A percentile compares a stretch with the other conserved stretches of the same genome.
Conservation (phyloP, 2,113 vertebrate genomes). For the Neomonachus schauinslandi region DNA sequence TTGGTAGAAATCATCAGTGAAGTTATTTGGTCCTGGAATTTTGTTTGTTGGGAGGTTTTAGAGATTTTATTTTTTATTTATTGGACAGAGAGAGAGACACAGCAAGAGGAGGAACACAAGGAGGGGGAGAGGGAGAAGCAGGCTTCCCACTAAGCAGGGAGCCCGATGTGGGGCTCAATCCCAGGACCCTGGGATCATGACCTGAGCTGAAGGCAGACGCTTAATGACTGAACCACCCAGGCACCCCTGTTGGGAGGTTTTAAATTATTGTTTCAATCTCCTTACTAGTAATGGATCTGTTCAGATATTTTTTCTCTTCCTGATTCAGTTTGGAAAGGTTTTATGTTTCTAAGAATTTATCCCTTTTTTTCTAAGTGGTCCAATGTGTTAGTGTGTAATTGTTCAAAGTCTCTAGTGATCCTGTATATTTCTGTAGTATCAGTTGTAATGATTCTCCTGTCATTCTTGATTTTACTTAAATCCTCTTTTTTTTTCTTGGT, state of each 20-base stretch:
- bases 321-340: neutral
- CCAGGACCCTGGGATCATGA: too few species aligned
- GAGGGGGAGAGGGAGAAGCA: too few species aligned
- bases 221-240: too few species aligned
- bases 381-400: neutral
- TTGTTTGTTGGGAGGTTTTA: neutral
- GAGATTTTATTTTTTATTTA: too few species aligned
- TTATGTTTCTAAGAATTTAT: neutral
- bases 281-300: neutral
- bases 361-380: neutral
- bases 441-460: neutral
- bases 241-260: neutral
- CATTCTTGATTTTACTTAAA: neutral
- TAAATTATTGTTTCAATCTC: neutral
- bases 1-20: neutral
- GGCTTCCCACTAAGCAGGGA: too few species aligned
- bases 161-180: too few species aligned
- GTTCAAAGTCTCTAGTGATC: neutral
- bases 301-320: neutral
- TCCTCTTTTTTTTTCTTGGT: neutral
- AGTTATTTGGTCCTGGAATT: neutral
- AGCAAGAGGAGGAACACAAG: too few species aligned
- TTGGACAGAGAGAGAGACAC: too few species aligned
- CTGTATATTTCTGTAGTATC: neutral
- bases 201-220: too few species aligned